Percentiles rank a stretch among this genome's conserved stretches.
Conservation (phyloP, 2,888 invertebrate species). For the Hydraecia micacea region DNA sequence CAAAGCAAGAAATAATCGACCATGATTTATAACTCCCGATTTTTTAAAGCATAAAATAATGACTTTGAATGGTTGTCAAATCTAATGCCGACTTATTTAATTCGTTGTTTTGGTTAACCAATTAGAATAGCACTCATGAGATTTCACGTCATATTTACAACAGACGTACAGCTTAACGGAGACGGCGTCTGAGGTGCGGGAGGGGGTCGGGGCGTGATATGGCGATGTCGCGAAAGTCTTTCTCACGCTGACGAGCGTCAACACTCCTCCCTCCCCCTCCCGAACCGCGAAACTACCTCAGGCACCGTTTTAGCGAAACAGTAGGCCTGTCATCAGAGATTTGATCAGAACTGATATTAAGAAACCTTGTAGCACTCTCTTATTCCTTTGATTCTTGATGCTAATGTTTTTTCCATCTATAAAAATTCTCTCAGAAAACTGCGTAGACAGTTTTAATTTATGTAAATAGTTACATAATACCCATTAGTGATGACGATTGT, state of each 20-base stretch:
- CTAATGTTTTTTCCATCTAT: background rate
- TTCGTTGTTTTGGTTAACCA: background rate
- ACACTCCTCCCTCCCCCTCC: background rate
- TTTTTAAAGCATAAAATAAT: too few species aligned
- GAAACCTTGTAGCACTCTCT: background rate
- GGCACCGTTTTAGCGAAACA: background rate
- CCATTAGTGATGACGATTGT: slow-evolving; percentile 18
- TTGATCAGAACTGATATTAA: background rate
- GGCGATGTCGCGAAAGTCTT: too few species aligned
- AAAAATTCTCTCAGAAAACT: slow-evolving; percentile 13
- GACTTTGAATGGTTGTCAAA: background rate
- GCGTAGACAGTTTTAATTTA: slow-evolving; percentile 16
- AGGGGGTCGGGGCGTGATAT: background rate
- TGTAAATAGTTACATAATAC: slow-evolving; percentile 11
- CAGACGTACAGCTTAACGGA: background rate
- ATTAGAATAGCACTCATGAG: background rate
- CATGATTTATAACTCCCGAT: background rate
- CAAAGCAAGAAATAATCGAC: too few species aligned
- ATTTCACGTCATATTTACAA: background rate
- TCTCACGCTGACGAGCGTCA: background rate
- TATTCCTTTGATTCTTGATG: background rate
- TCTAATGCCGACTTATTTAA: background rate
- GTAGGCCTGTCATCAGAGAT: background rate
- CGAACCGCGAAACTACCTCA: background rate
- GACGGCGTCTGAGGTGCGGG: background rate